phyloP scores from a whole-genome alignment of 1,140 invertebrate species.

The Platorchestia sp. region DNA sequence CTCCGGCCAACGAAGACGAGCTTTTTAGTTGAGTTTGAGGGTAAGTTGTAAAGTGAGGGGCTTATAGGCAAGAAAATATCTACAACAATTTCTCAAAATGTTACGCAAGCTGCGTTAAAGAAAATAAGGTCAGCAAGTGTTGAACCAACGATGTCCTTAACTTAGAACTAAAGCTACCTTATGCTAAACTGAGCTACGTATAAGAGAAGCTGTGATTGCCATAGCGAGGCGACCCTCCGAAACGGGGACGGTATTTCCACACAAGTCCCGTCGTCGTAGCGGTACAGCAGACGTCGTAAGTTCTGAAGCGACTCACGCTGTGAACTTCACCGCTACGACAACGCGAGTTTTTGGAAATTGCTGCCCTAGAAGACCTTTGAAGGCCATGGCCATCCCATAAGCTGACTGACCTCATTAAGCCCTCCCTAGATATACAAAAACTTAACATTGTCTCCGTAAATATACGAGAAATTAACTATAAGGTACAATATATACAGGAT shows the following conservation, averaged over 20 bases:
- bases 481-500: constrained; percentile 43
- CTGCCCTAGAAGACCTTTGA: too few relatives aligned
- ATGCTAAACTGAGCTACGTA: neutral
- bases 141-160: neutral
- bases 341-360: too few relatives aligned
- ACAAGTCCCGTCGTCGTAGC: too few relatives aligned
- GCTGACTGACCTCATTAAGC: constrained; percentile 14
- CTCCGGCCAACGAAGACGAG: too few relatives aligned
- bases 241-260: neutral
- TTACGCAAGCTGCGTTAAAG: neutral
- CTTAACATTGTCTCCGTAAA: constrained; percentile 45
- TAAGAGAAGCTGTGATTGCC: constrained; percentile 4
- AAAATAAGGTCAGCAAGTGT: neutral
- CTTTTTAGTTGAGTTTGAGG: too few relatives aligned
- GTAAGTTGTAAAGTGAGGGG: too few relatives aligned
- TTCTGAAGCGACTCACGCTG: too few relatives aligned
- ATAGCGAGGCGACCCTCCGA: neutral
- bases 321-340: too few relatives aligned
- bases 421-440: constrained; percentile 54
- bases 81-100: neutral
- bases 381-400: neutral
- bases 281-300: too few relatives aligned
- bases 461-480: constrained; percentile 34
- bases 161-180: neutral
- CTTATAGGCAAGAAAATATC: neutral